Base-by-base conservation (phyloP, 2,797 vertebrate species). In the Sebastiscus albofasciatus region DNA sequence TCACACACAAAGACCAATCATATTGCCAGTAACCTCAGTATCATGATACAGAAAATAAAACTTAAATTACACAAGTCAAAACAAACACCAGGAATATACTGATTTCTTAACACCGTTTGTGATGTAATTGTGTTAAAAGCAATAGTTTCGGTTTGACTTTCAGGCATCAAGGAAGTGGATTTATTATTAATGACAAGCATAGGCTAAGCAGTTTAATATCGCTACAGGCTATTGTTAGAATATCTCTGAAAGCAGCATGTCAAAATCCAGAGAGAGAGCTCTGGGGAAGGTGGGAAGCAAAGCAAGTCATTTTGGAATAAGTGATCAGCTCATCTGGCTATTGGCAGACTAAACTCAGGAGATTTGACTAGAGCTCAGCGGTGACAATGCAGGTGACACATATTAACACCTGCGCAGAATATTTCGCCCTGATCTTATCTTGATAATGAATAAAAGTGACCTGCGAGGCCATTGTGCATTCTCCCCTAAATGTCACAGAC, bases 391-490 rank as follows among this genome's bases (percentile, higher is more conserved):
- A 78, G 72, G 65, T 87, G 87, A 87, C 73, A 56, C 26, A 67
- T 76, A 72, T 83, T 88, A 85, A 81, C 73, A 87, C 67, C 70
- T 80, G 76, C 61, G 34, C 52, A 72, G 81, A 86, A 87, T 83
- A 90, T 85, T 88, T 81, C 18, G 1, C 73, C 5, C 2, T 74
- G 82, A 82, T 87, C 87, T 80, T 58, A 56, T 82, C 79, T 81
- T 81, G 66, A 87, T 83, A 86, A 86, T 83, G 79, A 88, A 90
- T 86, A 83, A 84, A 83, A 88, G 72, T 91, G 86, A 93, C 83
- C 82, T 69, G 68, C 64, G 34, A 82, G 68, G 79, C 81, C 83
- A 80, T 83, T 75, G 73, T 81, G 81, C 68, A 76, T 84, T 89
- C 84, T 75, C 66, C 64, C 84, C 79, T 56, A 54, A 79, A 87